Evolutionary conservation across 2,797 vertebrate species (phyloP).

Genomic region (Apogon talboti): DNA sequence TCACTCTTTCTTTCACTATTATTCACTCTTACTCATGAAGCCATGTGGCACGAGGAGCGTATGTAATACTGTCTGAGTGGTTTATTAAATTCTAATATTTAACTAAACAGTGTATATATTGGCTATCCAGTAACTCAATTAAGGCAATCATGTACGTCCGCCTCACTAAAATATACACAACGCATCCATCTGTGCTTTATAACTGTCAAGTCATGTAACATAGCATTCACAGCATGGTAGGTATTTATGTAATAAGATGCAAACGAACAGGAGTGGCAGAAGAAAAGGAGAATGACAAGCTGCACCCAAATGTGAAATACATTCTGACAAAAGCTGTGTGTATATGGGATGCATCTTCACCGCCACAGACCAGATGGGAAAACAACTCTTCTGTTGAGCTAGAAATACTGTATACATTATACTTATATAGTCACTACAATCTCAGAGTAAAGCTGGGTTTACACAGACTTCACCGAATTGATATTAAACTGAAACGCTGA

Average conservation of each 20-base stretch:
- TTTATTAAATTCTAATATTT: background rate
- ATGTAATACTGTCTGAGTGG: background rate
- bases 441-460: conserved; percentile 38
- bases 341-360: conserved; percentile 29
- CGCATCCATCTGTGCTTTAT: conserved; percentile 38
- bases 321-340: conserved; percentile 55
- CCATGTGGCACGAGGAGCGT: conserved; percentile 2
- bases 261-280: conserved; percentile 37
- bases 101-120: too few species aligned
- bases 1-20: background rate
- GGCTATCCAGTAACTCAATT: background rate
- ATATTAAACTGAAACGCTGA: conserved; percentile 39
- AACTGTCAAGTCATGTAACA: conserved; percentile 44
- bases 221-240: conserved; percentile 44
- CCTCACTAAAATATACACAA: conserved; percentile 18
- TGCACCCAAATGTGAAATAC: conserved; percentile 38
- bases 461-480: conserved; percentile 44
- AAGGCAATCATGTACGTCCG: conserved; percentile 11
- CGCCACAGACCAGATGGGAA: conserved; percentile 33
- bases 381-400: conserved; percentile 34
- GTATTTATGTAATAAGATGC: conserved; percentile 47
- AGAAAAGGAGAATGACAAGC: conserved; percentile 31
- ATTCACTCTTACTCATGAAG: conserved; percentile 13
- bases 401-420: conserved; percentile 20
- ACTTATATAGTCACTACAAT: conserved; percentile 18